A percentile compares a stretch with the other conserved stretches of the same genome.
Evolutionary conservation across 2,113 vertebrate species (phyloP).

Genomic region (Festucalex cinctus): DNA sequence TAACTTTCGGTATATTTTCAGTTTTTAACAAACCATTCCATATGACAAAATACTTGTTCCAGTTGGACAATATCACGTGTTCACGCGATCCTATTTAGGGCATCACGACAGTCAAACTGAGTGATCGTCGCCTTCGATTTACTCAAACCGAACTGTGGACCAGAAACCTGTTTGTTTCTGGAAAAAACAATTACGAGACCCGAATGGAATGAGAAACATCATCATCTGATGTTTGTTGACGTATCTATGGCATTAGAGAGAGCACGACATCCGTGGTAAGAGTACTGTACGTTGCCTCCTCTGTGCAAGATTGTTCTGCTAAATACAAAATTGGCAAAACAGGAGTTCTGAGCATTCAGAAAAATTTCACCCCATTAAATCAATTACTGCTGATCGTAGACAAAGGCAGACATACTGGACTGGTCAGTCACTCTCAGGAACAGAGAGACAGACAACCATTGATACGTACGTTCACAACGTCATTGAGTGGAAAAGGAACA

Average conservation of each 20-base stretch:
- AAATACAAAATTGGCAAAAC: not conserved
- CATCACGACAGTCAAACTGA: not conserved
- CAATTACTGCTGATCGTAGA: not conserved
- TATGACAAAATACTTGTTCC: constrained; percentile 31
- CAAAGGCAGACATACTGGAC: not conserved
- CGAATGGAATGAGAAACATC: not conserved
- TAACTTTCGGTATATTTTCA: constrained; percentile 33
- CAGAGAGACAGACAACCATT: too few relatives aligned
- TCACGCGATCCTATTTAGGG: not conserved
- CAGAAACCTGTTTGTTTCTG: not conserved
- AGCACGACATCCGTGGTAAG: too few relatives aligned
- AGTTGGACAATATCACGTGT: not conserved
- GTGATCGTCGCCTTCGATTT: not conserved
- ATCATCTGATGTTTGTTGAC: not conserved
- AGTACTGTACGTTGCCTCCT: not conserved
- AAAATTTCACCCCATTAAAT: not conserved
- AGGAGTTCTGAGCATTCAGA: not conserved
- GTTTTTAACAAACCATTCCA: constrained; percentile 69
- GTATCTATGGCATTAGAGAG: not conserved
- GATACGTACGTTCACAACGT: not conserved
- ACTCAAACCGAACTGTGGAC: not conserved
- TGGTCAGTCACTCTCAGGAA: too few relatives aligned
- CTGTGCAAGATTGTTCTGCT: not conserved
- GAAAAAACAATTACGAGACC: not conserved
- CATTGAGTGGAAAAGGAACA: too few relatives aligned